Base-by-base conservation (phyloP, 2,888 invertebrate genomes). In the Elegia similella region DNA sequence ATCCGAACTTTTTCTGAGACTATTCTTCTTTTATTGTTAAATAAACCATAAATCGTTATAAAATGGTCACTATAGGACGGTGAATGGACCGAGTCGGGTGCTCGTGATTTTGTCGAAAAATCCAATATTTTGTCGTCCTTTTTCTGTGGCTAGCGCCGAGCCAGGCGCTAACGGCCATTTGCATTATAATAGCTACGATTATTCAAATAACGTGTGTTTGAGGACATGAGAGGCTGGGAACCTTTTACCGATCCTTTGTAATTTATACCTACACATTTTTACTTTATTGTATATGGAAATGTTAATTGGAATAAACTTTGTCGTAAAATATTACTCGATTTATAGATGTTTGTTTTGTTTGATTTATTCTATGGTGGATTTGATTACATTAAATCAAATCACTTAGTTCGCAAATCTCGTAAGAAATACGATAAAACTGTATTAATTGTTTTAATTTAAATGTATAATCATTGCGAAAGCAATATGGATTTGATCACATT, bases 1-100 rank as follows among this genome's bases (percentile, higher is more conserved):
- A 73, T 78, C 73, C 74, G 65, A 65, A 56, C 42, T 42, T 48
- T 64, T 71, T 72, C 76, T 78, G 81, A 58, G 62, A 62, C 75
- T 70, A 79, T 81, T 79, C 76, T 77, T 77, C 83, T 82, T 84
- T 86, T 84, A 87, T 90, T 88, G 89, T 89, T 85, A 80, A 88
- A 88, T 90, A 91, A 84, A 88, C 89, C 84, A 91, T 91, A 91
- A 90, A 91, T 91, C 86, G 81, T 88, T 77, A 79, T 82, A 83
- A 86, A 89, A 89, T 86, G 86, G 84, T 78, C 84, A 82, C 75
- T 77, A 75, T 81, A 71, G 72, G 76, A 78, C 77, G 72, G 71
- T 86, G 82, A 86, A 88, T 85, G 76, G 80, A n/a, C 52, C 57
- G 70, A 73, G 65, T 70, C 72, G 76, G 78, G 76, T 77, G 79